These are phyloP conservation scores for Paradoxurus hermaphroditus DNA, from an alignment of 2,113 vertebrate species.

Conservation along the genomic window DNA sequence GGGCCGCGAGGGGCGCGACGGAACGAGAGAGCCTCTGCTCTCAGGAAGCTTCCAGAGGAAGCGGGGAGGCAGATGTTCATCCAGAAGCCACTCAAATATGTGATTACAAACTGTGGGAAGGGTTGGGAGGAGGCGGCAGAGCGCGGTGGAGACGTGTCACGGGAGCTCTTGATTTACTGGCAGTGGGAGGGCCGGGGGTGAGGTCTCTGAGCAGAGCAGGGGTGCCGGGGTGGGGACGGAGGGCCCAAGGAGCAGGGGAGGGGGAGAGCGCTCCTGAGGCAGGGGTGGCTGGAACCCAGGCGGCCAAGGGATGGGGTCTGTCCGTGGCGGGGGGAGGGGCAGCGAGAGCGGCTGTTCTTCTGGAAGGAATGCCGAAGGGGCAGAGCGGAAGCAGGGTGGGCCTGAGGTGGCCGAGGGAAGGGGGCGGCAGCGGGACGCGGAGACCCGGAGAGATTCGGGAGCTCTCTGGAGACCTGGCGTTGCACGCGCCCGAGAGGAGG, in stretches of 20 bases:
- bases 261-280: not conserved
- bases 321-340: not conserved
- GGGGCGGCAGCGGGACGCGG: accelerated
- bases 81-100: not conserved
- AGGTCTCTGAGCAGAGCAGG: not conserved
- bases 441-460: not conserved
- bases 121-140: not conserved
- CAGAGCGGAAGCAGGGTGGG: not conserved
- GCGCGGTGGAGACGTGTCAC: not conserved
- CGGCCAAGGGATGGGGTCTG: not conserved
- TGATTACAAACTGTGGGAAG: not conserved
- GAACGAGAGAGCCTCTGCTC: not conserved
- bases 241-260: not conserved
- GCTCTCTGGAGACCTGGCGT: not conserved
- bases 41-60: not conserved
- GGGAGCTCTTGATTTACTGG: not conserved
- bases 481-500: not conserved
- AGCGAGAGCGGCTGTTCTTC: not conserved
- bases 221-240: not conserved
- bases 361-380: not conserved
- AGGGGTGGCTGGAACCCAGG: not conserved
- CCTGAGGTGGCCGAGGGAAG: not conserved
- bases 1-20: not conserved
- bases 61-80: not conserved
- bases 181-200: not conserved